These are phyloP conservation scores for Bibio marci DNA, from an alignment of 2,888 invertebrate genomes.

Conservation along the genomic window DNA sequence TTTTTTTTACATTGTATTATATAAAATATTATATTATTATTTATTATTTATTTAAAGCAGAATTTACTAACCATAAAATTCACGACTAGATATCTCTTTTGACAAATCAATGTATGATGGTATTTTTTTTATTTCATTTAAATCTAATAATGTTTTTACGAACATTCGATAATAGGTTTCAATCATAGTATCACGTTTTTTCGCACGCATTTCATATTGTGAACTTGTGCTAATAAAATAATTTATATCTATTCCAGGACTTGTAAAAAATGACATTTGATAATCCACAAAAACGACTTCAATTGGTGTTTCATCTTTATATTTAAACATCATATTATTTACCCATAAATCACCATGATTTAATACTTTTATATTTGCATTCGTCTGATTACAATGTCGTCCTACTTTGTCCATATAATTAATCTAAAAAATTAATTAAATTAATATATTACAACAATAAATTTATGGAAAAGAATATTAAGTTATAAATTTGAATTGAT, in stretches of 20 bases:
- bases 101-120: constrained; percentile 18
- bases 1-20: background rate
- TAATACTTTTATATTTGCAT: constrained; percentile 25
- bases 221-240: constrained; percentile 27
- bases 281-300: constrained; percentile 30
- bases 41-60: too few relatives aligned
- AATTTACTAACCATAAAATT: constrained; percentile 21
- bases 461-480: too few relatives aligned
- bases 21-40: background rate
- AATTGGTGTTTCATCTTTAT: constrained; percentile 22
- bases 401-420: background rate
- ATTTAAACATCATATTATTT: constrained; percentile 34
- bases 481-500: too few relatives aligned
- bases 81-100: constrained; percentile 18
- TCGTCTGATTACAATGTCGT: background rate
- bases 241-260: constrained; percentile 26
- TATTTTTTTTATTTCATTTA: constrained; percentile 11
- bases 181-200: constrained; percentile 17
- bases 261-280: constrained; percentile 25
- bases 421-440: constrained; percentile 1
- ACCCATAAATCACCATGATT: constrained; percentile 37
- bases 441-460: background rate
- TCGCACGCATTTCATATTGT: constrained; percentile 17
- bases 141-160: constrained; percentile 13
- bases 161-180: constrained; percentile 17